These are phyloP conservation scores for Eubucco bourcierii DNA, from an alignment of 2,113 vertebrate genomes.

Conservation along the genomic window DNA sequence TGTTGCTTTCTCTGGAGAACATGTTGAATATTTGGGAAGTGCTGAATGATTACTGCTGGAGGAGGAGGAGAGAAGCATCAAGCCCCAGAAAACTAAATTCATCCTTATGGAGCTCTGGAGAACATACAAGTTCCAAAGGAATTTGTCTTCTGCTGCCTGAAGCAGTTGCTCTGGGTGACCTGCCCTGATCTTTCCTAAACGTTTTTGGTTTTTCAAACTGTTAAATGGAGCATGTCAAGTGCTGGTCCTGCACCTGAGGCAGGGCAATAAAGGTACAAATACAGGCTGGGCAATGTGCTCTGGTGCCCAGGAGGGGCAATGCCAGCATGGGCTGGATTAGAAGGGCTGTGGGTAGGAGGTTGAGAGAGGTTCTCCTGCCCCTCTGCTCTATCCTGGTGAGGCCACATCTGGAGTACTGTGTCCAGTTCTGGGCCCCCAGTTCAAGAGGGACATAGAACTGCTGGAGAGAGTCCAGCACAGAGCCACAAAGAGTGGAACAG, in stretches of 20 bases:
- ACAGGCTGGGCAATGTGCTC: neutral
- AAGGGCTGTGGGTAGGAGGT: too few species aligned
- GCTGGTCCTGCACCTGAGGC: neutral
- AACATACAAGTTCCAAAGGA: neutral
- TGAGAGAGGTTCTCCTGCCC: too few species aligned
- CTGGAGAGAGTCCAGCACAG: too few species aligned
- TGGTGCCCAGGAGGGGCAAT: too few species aligned
- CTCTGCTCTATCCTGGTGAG: too few species aligned
- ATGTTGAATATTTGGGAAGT: neutral
- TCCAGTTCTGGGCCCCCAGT: too few species aligned
- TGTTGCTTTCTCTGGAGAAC: neutral
- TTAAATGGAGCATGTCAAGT: neutral
- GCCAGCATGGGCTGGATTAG: too few species aligned
- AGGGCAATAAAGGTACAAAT: neutral
- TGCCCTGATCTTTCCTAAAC: neutral
- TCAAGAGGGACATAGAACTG: too few species aligned
- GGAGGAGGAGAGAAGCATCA: neutral
- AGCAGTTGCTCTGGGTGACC: neutral
- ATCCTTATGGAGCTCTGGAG: accelerated
- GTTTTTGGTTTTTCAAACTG: neutral
- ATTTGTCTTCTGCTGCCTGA: neutral
- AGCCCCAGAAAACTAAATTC: neutral
- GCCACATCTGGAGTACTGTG: too few species aligned
- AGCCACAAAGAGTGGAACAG: too few species aligned
- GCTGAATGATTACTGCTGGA: accelerated